Evolutionary conservation across 2,113 vertebrate genomes (phyloP).

Genomic region (Oceanites oceanicus): DNA sequence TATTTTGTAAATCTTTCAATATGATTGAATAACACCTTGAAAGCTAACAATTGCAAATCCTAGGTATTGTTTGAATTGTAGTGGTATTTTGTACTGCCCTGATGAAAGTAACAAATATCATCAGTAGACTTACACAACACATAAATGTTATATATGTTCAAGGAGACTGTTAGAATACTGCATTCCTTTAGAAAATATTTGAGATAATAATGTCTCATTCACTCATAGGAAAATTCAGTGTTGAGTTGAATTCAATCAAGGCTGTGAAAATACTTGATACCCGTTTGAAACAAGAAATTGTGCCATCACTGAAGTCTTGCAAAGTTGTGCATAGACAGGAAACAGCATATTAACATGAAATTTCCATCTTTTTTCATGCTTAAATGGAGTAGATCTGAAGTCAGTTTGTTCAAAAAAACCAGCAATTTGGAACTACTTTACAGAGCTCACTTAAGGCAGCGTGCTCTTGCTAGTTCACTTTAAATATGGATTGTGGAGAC

Average conservation of each 20-base stretch:
- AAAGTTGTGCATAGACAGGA: not conserved
- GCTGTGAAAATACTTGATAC: not conserved
- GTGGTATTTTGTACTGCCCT: not conserved
- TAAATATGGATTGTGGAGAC: not conserved
- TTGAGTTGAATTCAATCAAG: not conserved
- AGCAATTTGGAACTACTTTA: not conserved
- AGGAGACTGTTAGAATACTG: not conserved
- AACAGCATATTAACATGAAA: constrained; percentile 2
- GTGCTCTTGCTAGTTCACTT: not conserved
- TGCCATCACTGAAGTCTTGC: not conserved
- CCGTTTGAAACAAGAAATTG: not conserved
- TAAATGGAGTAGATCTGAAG: not conserved
- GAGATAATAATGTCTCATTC: not conserved
- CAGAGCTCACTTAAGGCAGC: not conserved
- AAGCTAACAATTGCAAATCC: not conserved
- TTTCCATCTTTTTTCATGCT: constrained; percentile 32
- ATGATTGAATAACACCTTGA: not conserved
- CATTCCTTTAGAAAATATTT: not conserved
- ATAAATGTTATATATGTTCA: not conserved
- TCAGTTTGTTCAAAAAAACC: constrained; percentile 21
- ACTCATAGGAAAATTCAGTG: not conserved
- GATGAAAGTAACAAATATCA: not conserved
- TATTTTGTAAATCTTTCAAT: not conserved
- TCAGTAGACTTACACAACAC: not conserved
- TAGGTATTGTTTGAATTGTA: not conserved